Conservation (phyloP, 2,888 invertebrate genomes). For the Sarcophaga subvicina region DNA sequence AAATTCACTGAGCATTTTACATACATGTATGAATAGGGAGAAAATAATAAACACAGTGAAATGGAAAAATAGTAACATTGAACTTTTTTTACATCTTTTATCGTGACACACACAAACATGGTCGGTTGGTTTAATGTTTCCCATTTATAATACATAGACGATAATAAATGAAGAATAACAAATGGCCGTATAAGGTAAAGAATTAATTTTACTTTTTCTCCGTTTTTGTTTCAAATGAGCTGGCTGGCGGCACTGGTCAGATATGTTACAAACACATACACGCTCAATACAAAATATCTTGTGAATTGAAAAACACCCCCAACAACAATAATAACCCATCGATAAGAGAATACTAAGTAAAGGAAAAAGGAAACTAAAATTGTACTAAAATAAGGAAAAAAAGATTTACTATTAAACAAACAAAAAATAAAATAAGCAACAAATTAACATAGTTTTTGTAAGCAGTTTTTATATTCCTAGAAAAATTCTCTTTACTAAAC, state of each 20-base stretch:
- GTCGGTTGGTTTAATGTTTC: constrained; percentile 35
- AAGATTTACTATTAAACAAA: no score
- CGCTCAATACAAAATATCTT: not conserved
- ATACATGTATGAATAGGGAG: constrained; percentile 15
- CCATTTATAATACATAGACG: constrained; percentile 35
- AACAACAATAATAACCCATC: constrained; percentile 11
- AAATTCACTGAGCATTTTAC: not conserved
- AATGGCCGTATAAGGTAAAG: constrained; percentile 62
- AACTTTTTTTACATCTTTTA: constrained; percentile 41
- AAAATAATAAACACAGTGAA: constrained; percentile 34
- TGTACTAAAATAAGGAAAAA: no score
- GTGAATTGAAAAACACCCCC: constrained; percentile 30
- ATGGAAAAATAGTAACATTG: constrained; percentile 39
- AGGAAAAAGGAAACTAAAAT: not conserved
- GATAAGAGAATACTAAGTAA: not conserved
- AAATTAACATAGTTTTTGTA: no score
- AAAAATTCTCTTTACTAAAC: not conserved
- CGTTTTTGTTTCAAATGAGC: constrained; percentile 27
- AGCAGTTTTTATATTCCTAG: not conserved
- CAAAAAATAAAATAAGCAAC: no score
- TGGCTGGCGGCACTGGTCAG: constrained; percentile 30
- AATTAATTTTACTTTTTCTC: constrained; percentile 42
- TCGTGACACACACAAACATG: constrained; percentile 32
- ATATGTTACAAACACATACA: not conserved
- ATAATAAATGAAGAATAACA: constrained; percentile 42